A percentile compares a stretch with the other conserved stretches of the same genome.
These are phyloP conservation scores for Pollenia labialis DNA, from an alignment of 2,888 invertebrate genomes.

Conservation along the genomic window DNA sequence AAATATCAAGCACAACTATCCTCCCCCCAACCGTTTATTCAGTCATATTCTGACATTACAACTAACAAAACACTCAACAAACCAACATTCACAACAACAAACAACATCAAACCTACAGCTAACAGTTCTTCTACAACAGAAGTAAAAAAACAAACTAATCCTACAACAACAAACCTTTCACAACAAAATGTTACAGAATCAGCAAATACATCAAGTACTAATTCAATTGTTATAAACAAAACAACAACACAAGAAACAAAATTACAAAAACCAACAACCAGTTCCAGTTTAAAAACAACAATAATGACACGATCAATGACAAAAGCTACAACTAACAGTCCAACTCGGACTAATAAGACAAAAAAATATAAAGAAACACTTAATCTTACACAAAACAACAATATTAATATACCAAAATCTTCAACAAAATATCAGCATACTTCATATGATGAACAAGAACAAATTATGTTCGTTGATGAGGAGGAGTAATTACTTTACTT, in stretches of 20 bases:
- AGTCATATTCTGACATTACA: too few species aligned
- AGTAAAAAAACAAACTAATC: not conserved
- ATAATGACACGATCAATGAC: not conserved
- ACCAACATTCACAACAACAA: not conserved
- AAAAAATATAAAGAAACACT: slow-evolving; percentile 9
- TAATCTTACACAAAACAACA: slow-evolving; percentile 1
- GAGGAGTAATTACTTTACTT: slow-evolving; percentile 6
- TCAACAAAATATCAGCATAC: not conserved
- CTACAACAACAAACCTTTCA: not conserved
- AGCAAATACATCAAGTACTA: not conserved
- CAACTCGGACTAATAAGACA: not conserved
- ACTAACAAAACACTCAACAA: too few species aligned
- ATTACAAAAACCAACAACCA: slow-evolving; percentile 1
- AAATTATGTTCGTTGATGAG: slow-evolving; percentile 14
- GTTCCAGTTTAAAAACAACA: not conserved
- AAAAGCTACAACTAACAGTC: not conserved
- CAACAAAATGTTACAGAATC: not conserved
- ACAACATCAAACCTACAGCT: not conserved
- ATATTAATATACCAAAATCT: not conserved
- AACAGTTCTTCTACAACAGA: not conserved
- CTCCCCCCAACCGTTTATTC: too few species aligned
- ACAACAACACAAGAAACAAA: not conserved
- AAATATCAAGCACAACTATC: too few species aligned
- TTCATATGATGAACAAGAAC: slow-evolving; percentile 13
- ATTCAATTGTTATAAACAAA: not conserved